Evolutionary conservation across 2,797 vertebrate species (phyloP), one percentile per base, ranked within the genome.

Genomic region (Thalassophryne amazonica): DNA sequence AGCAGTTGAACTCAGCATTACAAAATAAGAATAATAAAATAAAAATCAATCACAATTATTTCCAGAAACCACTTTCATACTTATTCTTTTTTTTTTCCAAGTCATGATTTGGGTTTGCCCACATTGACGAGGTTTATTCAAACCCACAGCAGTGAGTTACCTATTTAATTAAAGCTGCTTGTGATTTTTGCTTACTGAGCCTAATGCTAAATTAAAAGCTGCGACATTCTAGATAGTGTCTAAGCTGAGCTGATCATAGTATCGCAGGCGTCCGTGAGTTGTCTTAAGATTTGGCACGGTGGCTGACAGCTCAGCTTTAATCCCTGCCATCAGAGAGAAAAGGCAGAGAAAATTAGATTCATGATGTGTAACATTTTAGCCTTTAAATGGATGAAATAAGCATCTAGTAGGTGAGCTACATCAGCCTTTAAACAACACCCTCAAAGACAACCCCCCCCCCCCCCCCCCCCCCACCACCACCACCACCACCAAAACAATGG

Each of bases 251-350:
- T 16, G 52, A 31, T 35, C 30, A 60, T 49, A 60, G 74, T 78
- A 87, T 85, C 69, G 47, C 79, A 78, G 77, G 61, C 73, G 71
- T 75, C 67, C 63, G 27, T 64, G 18, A 80, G 76, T 79, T 79
- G 76, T 84, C 84, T 84, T 54, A 52, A 83, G 84, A 88, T 85
- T 82, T 80, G 78, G 76, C 57, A 51, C 50, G 66, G 46, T 48
- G 43, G 66, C 80, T 88, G 89, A 89, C 89, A 90, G 87, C 84
- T 81, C 56, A 32, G 50, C 85, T 88, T 85, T 91, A 92, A 91
- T 91, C 90, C 88, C 66, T 68, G 71, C 85, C 77, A 86, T 87
- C 80, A 79, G 66, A 78, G 61, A 81, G 76, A 81, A 83, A 86
- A 77, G 66, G 77, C 57, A 56, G 59, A 70, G 76, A 70, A 89